Evolutionary conservation across 2,797 vertebrate genomes (phyloP).

Genomic region (Tamandua tetradactyla): DNA sequence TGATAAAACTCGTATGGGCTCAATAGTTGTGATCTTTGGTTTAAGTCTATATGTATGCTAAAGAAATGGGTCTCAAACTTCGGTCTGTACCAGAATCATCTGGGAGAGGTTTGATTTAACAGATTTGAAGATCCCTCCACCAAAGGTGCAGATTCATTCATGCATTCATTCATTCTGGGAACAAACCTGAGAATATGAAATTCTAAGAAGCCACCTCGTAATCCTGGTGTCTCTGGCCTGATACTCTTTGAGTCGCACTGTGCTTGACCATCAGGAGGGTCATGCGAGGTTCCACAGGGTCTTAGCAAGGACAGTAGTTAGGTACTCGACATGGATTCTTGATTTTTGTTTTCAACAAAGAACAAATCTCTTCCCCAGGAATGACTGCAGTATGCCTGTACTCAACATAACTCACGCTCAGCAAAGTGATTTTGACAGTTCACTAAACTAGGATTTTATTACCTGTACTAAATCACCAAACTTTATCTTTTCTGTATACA

Average conservation of each 20-base stretch:
- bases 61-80: neutral
- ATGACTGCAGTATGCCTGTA: neutral
- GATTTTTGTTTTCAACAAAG: neutral
- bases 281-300: neutral
- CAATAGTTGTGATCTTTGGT: neutral
- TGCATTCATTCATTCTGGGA: neutral
- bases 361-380: constrained; percentile 26
- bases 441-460: constrained; percentile 38
- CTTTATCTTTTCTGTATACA: constrained; percentile 18
- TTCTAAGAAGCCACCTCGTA: neutral
- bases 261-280: neutral
- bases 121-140: neutral
- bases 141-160: neutral
- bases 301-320: neutral
- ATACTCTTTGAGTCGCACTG: neutral
- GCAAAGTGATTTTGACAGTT: neutral
- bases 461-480: neutral
- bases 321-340: neutral
- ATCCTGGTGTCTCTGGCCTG: neutral
- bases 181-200: neutral
- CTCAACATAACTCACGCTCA: constrained; percentile 24
- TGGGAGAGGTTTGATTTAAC: neutral
- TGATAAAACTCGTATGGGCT: neutral
- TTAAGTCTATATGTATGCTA: neutral
- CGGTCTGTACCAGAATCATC: neutral